A percentile compares a stretch with the other conserved stretches of the same genome.
phyloP scores from a whole-genome alignment of 2,888 invertebrate species.

The Andricus quercusramuli region DNA sequence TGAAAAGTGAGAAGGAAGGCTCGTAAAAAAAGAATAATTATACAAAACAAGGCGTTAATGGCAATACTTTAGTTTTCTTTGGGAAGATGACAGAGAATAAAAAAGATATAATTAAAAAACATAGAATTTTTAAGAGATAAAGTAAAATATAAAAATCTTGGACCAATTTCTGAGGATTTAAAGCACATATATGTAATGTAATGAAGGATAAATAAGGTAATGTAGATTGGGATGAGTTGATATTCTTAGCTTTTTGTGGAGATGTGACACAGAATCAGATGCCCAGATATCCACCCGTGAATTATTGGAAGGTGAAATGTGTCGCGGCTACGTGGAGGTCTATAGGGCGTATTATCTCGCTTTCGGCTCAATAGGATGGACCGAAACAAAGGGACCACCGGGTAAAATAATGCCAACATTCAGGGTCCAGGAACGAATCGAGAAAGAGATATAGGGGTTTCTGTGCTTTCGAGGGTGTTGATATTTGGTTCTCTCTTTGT shows the following conservation, averaged over 20 bases:
- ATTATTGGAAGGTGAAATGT: conserved; percentile 63
- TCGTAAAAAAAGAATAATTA: too few species aligned
- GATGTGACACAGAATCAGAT: conserved; percentile 48
- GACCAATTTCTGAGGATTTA: too few species aligned
- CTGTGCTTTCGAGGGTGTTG: conserved; percentile 57
- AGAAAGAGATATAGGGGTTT: conserved; percentile 70
- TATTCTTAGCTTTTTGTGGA: not conserved
- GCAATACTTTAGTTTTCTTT: not conserved
- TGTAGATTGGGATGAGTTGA: not conserved
- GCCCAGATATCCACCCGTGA: conserved; percentile 58
- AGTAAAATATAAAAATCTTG: too few species aligned
- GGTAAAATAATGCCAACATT: conserved; percentile 75
- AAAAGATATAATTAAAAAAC: too few species aligned
- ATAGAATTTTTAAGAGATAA: too few species aligned
- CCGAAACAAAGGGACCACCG: conserved; percentile 73
- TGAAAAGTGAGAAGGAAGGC: not conserved
- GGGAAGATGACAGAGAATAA: too few species aligned
- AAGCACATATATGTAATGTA: not conserved
- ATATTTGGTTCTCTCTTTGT: conserved; percentile 45
- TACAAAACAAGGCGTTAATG: too few species aligned
- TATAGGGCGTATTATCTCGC: conserved; percentile 72
- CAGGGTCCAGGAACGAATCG: conserved; percentile 67
- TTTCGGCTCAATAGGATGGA: conserved; percentile 74
- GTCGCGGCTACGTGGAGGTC: conserved; percentile 53
- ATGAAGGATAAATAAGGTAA: not conserved